Base-by-base conservation (phyloP, 2,797 vertebrate species). In the Melanotaenia parkinsoni region DNA sequence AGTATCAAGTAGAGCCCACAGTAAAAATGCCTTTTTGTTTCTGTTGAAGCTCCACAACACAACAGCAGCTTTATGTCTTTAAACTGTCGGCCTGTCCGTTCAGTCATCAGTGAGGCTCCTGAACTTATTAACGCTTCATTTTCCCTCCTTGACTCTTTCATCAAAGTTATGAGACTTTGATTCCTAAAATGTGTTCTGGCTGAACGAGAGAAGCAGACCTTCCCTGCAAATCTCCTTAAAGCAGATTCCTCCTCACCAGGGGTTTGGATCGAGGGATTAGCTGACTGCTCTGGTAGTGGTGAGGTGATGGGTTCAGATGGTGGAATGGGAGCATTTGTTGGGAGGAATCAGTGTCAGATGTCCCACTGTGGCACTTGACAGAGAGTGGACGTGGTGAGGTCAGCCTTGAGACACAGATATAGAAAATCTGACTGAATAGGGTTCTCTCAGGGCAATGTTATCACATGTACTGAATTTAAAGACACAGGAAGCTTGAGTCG, bases 241-340 rank as follows among this genome's bases (percentile, higher is more conserved):
- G 74, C 69, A 68, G 90, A 89, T 90, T 91, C 65, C 81, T 81
- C 75, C 85, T 47, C 86, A 72, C 65, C 84, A 59, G 82, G 86
- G 88, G 86, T 74, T 84, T 66, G 74, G 67, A 74, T 38, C 5
- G 45, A 60, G 43, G 83, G 85, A 90, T 85, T 87, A 89, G 70
- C 66, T 1, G 58, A 12, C 70, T 84, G 69, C 71, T 78, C 68
- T 74, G 62, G 67, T 62, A 64, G 54, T 28, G 67, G 66, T 54
- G 54, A 83, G 54, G 62, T 70, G 74, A 77, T 43, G 67, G 56
- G 58, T 38, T 74, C 61, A 77, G 77, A 81, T 75, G 1, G 35
- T 74, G 81, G 80, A 74, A 72, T 76, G 62, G 70, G 69, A 79
- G 67, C 78, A 70, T 84, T 88, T 80, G 79, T 86, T 88, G 66